phyloP scores from a whole-genome alignment of 1,140 invertebrate genomes.

The Drosophila repletoides region DNA sequence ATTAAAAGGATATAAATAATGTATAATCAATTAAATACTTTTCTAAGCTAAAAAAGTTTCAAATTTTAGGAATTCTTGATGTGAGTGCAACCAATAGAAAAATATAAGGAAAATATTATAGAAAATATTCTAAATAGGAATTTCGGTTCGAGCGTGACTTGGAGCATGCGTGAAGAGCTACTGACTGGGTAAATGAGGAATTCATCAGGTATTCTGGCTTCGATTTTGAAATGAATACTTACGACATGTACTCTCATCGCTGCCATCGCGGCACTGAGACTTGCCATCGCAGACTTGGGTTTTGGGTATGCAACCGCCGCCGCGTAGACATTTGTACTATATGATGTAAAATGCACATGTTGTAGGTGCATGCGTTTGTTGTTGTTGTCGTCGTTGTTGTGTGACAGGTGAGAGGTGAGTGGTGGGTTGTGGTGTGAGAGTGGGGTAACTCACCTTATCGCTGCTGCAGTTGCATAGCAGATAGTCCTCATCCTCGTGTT shows the following conservation, averaged over 20 bases:
- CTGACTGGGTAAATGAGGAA: not conserved
- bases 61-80: not conserved
- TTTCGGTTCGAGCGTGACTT: too few relatives aligned
- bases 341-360: constrained; percentile 33
- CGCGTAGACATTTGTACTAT: constrained; percentile 81
- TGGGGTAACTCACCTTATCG: constrained; percentile 80
- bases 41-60: too few relatives aligned
- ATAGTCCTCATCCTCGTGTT: constrained; percentile 90
- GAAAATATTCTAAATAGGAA: too few relatives aligned
- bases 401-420: not conserved
- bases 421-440: not conserved
- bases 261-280: constrained; percentile 88
- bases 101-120: too few relatives aligned
- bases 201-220: not conserved
- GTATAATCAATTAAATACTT: too few relatives aligned
- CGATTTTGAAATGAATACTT: constrained; percentile 71
- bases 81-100: too few relatives aligned
- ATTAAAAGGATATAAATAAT: too few relatives aligned
- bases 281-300: constrained; percentile 86
- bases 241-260: constrained; percentile 88
- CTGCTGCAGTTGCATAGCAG: constrained; percentile 81
- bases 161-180: not conserved
- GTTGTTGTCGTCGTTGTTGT: not conserved
- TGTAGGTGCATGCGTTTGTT: constrained; percentile 15
- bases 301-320: constrained; percentile 83